A percentile compares a stretch with the other conserved stretches of the same genome.
Conservation (phyloP, 2,113 vertebrate species). For the Gracilinanus agilis region DNA sequence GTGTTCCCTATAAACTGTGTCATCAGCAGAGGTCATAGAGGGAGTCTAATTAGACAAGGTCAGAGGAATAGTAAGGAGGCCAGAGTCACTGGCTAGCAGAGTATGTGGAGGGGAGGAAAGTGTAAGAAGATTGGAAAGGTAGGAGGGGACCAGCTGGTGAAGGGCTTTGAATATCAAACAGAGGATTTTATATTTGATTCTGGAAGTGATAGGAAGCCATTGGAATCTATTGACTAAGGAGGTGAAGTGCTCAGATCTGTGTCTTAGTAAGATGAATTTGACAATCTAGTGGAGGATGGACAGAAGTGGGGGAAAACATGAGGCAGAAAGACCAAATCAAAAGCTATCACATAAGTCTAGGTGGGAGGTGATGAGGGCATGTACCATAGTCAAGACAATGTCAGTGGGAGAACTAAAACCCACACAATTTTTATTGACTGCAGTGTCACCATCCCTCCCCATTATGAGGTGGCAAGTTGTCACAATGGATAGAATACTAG, state of each 20-base stretch:
- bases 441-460: background rate
- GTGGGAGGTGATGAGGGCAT: background rate
- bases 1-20: background rate
- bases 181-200: background rate
- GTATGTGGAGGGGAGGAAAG: background rate
- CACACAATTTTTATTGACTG: background rate
- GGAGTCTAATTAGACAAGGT: background rate
- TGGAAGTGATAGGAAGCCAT: background rate
- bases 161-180: background rate
- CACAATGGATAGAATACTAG: background rate
- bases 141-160: background rate
- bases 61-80: background rate
- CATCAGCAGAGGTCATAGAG: background rate
- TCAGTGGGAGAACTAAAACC: background rate
- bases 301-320: background rate
- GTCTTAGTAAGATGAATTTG: background rate
- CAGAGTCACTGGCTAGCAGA: background rate
- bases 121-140: too few species aligned
- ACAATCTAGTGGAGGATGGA: background rate
- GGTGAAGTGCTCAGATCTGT: background rate
- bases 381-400: background rate
- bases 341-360: background rate
- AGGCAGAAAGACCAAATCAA: background rate
- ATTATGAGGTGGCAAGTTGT: background rate
- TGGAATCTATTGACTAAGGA: background rate